Conservation (phyloP, 2,113 vertebrate genomes). For the Phalacrocorax brasilianus region DNA sequence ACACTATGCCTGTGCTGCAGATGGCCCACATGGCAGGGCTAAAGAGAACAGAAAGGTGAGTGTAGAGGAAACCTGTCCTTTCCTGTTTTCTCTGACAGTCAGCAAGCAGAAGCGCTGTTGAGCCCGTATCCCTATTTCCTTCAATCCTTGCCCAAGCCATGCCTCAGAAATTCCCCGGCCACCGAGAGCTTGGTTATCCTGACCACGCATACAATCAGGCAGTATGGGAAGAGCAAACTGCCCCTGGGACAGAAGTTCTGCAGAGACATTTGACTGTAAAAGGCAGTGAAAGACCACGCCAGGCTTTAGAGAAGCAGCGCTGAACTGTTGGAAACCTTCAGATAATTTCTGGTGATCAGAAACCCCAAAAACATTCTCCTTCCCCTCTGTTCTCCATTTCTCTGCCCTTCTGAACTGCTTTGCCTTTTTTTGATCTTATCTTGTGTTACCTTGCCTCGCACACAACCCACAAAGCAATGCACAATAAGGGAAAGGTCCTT, state of each 20-base stretch:
- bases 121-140: accelerated
- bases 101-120: not conserved
- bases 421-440: not conserved
- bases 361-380: not conserved
- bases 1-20: not conserved
- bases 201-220: not conserved
- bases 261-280: not conserved
- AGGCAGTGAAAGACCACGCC: not conserved
- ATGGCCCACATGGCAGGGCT: not conserved
- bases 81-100: not conserved
- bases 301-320: not conserved
- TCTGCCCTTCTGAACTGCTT: not conserved
- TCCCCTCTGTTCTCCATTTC: accelerated
- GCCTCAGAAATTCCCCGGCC: not conserved
- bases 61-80: not conserved
- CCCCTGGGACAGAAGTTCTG: not conserved
- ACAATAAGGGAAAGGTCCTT: not conserved
- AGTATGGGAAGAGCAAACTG: not conserved
- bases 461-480: not conserved
- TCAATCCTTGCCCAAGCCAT: not conserved
- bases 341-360: not conserved
- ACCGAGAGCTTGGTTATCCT: not conserved
- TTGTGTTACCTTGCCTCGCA: not conserved
- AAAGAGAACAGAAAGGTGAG: not conserved
- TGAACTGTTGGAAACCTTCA: not conserved